A percentile compares a stretch with the other conserved stretches of the same genome.
Conservation (phyloP, 2,113 vertebrate genomes). For the Erythrocercus mccallii region DNA sequence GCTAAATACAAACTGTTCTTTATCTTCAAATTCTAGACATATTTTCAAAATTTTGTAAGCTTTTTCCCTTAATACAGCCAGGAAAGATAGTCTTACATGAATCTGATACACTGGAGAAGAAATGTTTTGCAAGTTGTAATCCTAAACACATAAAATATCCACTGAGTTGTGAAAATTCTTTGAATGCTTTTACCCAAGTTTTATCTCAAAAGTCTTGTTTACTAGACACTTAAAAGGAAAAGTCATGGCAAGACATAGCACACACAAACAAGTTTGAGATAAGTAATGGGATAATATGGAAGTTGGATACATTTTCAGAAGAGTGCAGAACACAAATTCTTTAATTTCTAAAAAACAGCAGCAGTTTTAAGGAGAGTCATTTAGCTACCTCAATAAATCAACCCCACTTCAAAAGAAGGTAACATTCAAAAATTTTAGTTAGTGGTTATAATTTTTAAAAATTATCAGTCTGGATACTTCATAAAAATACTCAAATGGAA, state of each 20-base stretch:
- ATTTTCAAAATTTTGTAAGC: neutral
- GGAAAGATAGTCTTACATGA: neutral
- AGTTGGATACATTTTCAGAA: neutral
- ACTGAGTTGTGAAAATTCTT: neutral
- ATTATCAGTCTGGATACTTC: neutral
- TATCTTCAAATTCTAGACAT: neutral
- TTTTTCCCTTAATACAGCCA: neutral
- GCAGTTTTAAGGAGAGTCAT: neutral
- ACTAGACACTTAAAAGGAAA: constrained; percentile 2
- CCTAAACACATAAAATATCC: neutral
- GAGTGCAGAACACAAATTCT: neutral
- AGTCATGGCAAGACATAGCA: neutral
- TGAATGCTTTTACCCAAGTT: neutral
- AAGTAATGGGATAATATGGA: neutral
- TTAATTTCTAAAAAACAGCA: neutral
- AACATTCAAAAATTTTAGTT: neutral
- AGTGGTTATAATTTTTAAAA: neutral
- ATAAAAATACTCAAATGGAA: neutral
- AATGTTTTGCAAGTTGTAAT: neutral
- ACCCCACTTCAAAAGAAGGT: neutral
- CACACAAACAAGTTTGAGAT: neutral
- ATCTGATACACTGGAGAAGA: neutral
- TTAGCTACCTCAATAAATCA: neutral
- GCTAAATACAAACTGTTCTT: neutral
- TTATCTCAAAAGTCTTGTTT: constrained; percentile 9